Evolutionary conservation across 1,140 invertebrate species (phyloP).

Genomic region (Patella vulgata): DNA sequence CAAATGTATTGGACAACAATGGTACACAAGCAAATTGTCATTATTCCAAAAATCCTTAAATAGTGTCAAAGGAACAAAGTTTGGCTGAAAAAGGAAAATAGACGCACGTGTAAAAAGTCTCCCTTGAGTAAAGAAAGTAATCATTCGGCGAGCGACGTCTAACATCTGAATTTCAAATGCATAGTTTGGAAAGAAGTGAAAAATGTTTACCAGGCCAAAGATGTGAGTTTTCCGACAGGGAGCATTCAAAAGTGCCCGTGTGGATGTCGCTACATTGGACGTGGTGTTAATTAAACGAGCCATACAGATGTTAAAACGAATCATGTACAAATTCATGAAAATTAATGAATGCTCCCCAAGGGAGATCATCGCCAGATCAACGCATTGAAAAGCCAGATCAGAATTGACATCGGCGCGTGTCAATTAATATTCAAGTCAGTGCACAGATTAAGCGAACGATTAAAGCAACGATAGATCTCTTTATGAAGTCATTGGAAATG

Average conservation of each 20-base stretch:
- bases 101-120: no score
- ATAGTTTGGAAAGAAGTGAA: constrained; percentile 18
- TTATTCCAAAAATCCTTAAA: no score
- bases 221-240: constrained; percentile 16
- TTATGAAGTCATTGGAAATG: constrained; percentile 17
- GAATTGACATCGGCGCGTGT: constrained; percentile 20
- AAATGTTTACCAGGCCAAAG: constrained; percentile 29
- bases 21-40: no score
- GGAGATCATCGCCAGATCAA: constrained; percentile 6
- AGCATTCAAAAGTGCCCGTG: constrained; percentile 1
- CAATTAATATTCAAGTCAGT: constrained; percentile 22
- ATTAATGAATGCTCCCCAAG: constrained; percentile 31
- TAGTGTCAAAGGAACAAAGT: no score
- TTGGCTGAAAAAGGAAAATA: no score
- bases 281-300: constrained; percentile 25
- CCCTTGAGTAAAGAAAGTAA: no score
- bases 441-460: constrained; percentile 22
- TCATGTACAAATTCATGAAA: constrained; percentile 38
- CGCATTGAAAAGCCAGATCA: constrained; percentile 16
- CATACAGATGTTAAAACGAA: constrained; percentile 24
- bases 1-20: no score
- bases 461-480: constrained; percentile 4
- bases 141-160: no score
- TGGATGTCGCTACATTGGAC: not conserved
- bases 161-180: constrained; percentile 20